A percentile compares a stretch with the other conserved stretches of the same genome.
Conservation (phyloP, 2,888 invertebrate genomes). For the Caenorhabditis angaria region DNA sequence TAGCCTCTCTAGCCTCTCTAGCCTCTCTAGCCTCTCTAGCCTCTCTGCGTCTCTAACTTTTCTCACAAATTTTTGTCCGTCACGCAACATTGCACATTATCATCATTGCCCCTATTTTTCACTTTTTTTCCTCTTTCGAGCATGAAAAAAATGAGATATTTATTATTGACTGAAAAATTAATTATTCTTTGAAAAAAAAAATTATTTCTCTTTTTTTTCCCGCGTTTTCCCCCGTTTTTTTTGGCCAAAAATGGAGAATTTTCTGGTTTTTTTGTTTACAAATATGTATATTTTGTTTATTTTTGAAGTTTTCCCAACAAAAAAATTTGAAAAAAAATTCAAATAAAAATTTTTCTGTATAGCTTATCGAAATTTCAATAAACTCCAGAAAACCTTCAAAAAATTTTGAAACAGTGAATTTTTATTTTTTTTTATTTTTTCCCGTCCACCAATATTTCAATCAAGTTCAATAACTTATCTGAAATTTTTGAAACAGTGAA, state of each 20-base stretch:
- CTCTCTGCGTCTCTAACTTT: neutral
- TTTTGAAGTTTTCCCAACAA: neutral
- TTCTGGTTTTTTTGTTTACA: constrained; percentile 1
- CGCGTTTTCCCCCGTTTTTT: neutral
- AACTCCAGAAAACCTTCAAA: no score
- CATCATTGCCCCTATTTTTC: neutral
- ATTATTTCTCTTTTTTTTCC: constrained; percentile 1
- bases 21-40: no score
- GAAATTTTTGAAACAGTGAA: no score
- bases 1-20: no score
- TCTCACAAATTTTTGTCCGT: neutral
- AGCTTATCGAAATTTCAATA: no score
- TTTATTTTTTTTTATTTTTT: no score
- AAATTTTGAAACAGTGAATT: no score
- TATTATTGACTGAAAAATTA: neutral
- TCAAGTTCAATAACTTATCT: no score
- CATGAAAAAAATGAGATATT: neutral
- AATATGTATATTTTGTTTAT: neutral
- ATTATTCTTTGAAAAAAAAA: constrained; percentile 3
- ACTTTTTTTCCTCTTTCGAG: neutral
- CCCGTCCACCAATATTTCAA: no score
- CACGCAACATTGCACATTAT: constrained; percentile 1
- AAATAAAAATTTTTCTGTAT: neutral
- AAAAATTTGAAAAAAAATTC: no score
- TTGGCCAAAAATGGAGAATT: neutral